Evolutionary conservation across 2,113 vertebrate genomes (phyloP), one percentile per base, ranked within the genome.

Genomic region (Ancistrus triradiatus): DNA sequence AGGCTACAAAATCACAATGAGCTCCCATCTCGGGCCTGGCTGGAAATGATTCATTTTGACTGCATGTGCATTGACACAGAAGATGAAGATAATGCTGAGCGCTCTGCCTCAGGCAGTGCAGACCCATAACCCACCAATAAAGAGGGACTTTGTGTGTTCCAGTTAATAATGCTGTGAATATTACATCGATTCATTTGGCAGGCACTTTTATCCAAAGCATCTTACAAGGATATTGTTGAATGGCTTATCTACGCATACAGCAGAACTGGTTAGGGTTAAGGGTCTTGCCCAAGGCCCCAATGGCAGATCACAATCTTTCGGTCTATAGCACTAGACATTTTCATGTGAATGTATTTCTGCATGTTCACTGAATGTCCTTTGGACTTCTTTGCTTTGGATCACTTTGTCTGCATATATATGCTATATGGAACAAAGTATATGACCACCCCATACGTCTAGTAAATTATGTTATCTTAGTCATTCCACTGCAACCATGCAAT

Each of bases 41-140:
- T 65, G 51, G 53, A 58, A 50, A 42, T 58, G 24, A 66, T 66
- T 49, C 33, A 58, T 49, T 58, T 25, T 50, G 42, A 19, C 19
- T 49, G 63, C 53, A 25, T 58, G 21, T 66, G 43, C 33, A 57
- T 7, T 49, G 44, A 49, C 17, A 28, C 21, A 21, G 33, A 49
- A 40, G 33, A 48, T 40, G 44, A 66, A 66, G 55, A 50, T 50
- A 58, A 42, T 14, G 27, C 4, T 43, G 13, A 59, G 13, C 57
- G 17, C 33, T 48, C 37, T 3, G 13, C 42, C 27, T 65, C 7
- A 33, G 40, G 17, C 40, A 44, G 2, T 24, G 19, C 9, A 47
- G 28, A 28, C 28, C 42, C 37, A 25, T 21, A 42, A 42, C 33
- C 15, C 24, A 21, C 28, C 31, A 48, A n/a, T 40, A 40, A 28